These are phyloP conservation scores for Luperina testacea DNA, from an alignment of 2,888 invertebrate genomes.

Conservation along the genomic window DNA sequence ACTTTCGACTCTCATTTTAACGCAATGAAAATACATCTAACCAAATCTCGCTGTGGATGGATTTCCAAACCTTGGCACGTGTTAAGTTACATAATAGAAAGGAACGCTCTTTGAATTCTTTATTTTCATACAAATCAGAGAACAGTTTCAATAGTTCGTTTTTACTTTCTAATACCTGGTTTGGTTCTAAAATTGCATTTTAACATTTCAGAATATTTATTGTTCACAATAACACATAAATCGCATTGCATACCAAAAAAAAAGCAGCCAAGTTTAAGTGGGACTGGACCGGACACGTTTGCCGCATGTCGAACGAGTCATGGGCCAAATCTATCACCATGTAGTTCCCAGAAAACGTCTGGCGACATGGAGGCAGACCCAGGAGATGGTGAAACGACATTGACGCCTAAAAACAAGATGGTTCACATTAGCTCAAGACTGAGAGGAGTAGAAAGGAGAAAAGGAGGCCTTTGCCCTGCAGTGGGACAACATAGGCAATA, in stretches of 20 bases:
- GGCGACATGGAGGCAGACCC: background rate
- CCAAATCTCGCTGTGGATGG: conserved; percentile 10
- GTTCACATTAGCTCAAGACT: background rate
- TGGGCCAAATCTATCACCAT: background rate
- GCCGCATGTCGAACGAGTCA: background rate
- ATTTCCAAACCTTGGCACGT: conserved; percentile 20
- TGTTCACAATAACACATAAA: background rate
- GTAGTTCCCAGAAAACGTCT: background rate
- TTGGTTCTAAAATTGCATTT: background rate
- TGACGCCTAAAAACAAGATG: background rate
- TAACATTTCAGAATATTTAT: background rate
- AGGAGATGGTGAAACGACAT: background rate
- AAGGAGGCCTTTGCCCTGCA: background rate
- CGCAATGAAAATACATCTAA: conserved; percentile 28
- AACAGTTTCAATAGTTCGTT: conserved; percentile 16
- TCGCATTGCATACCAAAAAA: background rate
- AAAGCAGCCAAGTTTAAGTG: background rate
- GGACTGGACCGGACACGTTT: background rate
- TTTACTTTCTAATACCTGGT: background rate
- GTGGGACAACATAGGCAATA: background rate
- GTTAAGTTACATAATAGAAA: conserved; percentile 27
- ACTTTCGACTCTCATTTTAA: conserved; percentile 19
- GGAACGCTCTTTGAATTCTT: conserved; percentile 23
- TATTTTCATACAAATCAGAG: conserved; percentile 13
- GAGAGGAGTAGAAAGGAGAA: background rate